phyloP scores from a whole-genome alignment of 1,140 invertebrate species.

The Macrotrachela quadricornifera region DNA sequence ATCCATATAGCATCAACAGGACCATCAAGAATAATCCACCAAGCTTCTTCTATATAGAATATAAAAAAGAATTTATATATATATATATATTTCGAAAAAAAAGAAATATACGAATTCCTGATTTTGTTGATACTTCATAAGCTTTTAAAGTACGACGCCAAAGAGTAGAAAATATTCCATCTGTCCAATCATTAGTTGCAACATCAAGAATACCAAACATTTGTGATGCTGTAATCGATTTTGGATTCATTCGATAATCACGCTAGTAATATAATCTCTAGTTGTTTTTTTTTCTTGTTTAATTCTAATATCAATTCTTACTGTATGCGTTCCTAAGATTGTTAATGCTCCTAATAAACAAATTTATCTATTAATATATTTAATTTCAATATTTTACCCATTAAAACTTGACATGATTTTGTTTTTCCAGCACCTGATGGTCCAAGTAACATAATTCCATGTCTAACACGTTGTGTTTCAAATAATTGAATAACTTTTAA shows the following conservation, averaged over 20 bases:
- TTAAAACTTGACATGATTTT: no score
- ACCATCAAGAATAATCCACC: slow-evolving; percentile 10
- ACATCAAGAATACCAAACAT: slow-evolving; percentile 29
- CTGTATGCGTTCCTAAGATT: no score
- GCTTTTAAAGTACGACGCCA: slow-evolving; percentile 49
- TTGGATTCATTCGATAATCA: slow-evolving; percentile 30
- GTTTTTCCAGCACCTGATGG: slow-evolving; percentile 32
- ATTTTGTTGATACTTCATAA: neutral
- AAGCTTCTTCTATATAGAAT: slow-evolving; percentile 28
- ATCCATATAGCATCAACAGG: slow-evolving; percentile 33
- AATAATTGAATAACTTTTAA: slow-evolving; percentile 32
- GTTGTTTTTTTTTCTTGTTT: no score
- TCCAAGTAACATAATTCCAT: slow-evolving; percentile 33
- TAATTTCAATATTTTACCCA: no score
- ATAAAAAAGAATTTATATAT: slow-evolving; percentile 53
- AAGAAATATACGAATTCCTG: slow-evolving; percentile 48
- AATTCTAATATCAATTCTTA: no score
- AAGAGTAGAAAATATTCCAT: slow-evolving; percentile 28
- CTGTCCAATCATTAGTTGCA: slow-evolving; percentile 30
- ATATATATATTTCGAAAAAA: slow-evolving; percentile 32
- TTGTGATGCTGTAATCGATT: slow-evolving; percentile 31
- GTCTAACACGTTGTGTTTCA: slow-evolving; percentile 30
- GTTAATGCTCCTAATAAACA: no score
- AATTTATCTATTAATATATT: no score
- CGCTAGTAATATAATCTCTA: no score